Evolutionary conservation across 2,113 vertebrate species (phyloP).

Genomic region (Scolopax mira): DNA sequence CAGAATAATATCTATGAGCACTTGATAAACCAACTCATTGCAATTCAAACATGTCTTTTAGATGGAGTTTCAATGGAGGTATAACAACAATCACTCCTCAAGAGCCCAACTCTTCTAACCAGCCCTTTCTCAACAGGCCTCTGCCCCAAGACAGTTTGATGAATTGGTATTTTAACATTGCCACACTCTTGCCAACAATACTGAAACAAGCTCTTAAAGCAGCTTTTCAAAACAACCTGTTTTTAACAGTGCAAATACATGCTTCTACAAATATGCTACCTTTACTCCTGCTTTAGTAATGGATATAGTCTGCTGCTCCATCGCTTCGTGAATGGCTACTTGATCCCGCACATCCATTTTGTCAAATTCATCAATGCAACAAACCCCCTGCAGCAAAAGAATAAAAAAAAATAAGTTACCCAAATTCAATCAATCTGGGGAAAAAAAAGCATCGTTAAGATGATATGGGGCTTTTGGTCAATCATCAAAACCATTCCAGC

Average conservation of each 20-base stretch:
- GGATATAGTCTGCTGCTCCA: conserved; percentile 99
- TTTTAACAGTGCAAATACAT: not conserved
- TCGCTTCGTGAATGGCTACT: conserved; percentile 98
- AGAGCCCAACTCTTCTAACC: not conserved
- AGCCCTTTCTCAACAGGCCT: not conserved
- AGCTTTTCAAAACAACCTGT: not conserved
- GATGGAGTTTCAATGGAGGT: not conserved
- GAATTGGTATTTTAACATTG: not conserved
- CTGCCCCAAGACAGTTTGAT: not conserved
- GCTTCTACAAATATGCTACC: conserved; percentile 68
- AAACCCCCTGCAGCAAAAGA: conserved; percentile 84
- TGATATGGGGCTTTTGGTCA: not conserved
- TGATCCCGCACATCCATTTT: conserved; percentile 97
- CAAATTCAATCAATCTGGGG: not conserved
- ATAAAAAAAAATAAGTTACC: not conserved
- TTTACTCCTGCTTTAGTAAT: conserved; percentile 99
- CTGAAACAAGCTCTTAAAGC: not conserved
- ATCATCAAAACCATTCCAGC: not conserved
- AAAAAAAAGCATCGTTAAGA: not conserved
- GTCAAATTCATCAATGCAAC: conserved; percentile 99
- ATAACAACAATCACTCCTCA: not conserved
- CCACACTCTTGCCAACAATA: not conserved
- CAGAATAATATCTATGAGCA: not conserved
- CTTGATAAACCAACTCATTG: not conserved
- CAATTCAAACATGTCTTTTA: not conserved